These are phyloP conservation scores for Natator depressus DNA, from an alignment of 2,113 vertebrate species.

Conservation along the genomic window DNA sequence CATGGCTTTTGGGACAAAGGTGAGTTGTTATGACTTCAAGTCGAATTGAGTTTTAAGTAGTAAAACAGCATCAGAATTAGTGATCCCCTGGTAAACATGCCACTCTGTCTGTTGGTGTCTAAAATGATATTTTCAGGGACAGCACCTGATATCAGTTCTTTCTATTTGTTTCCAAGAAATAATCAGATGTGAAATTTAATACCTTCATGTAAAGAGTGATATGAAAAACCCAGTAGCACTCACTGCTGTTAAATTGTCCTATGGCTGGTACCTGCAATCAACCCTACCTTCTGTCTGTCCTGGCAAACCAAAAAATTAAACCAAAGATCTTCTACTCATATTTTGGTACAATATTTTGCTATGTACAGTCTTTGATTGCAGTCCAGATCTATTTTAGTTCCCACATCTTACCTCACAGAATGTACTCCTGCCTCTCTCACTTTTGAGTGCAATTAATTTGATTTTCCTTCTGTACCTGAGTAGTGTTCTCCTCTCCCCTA, in stretches of 20 bases:
- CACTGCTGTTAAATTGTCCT: not conserved
- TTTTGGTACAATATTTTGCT: not conserved
- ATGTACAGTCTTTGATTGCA: not conserved
- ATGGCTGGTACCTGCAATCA: not conserved
- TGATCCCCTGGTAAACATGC: constrained; percentile 38
- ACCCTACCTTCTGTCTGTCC: not conserved
- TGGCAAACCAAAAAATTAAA: not conserved
- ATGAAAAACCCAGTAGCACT: not conserved
- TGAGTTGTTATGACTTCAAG: constrained; percentile 35
- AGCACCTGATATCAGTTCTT: not conserved
- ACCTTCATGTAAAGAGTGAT: not conserved
- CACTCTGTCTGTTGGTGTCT: constrained; percentile 4
- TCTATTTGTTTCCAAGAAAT: not conserved
- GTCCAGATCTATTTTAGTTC: not conserved
- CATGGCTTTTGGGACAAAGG: constrained; percentile 35
- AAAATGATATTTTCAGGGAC: constrained; percentile 16
- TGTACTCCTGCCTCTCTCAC: not conserved
- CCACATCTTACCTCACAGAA: not conserved
- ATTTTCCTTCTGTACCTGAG: not conserved
- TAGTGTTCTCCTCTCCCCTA: not conserved
- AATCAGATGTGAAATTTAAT: not conserved
- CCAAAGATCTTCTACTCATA: not conserved
- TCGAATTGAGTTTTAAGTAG: constrained; percentile 42
- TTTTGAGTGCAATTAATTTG: not conserved
- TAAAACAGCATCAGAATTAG: constrained; percentile 42